Conservation (phyloP, 2,888 invertebrate genomes). For the Ditula angustiorana region DNA sequence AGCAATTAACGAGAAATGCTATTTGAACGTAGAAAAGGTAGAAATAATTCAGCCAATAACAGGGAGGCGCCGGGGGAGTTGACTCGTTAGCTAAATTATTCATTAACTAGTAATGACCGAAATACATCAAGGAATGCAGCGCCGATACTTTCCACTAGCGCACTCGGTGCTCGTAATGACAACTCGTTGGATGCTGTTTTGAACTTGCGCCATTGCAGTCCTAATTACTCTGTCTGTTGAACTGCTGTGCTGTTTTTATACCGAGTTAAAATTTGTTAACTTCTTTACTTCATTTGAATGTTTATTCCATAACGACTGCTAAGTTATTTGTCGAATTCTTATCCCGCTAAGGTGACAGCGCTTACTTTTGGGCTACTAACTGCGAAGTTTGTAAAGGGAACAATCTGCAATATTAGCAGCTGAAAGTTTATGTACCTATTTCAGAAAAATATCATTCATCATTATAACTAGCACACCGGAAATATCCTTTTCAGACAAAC, state of each 20-base stretch:
- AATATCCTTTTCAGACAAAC: too few relatives aligned
- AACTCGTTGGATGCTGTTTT: conserved; percentile 1
- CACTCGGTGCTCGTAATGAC: conserved; percentile 10
- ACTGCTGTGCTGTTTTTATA: not conserved
- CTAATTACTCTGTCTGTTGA: conserved; percentile 10
- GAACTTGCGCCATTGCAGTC: not conserved
- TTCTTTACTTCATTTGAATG: not conserved
- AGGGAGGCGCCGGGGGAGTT: conserved; percentile 57
- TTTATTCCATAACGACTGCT: too few relatives aligned
- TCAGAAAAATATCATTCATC: too few relatives aligned
- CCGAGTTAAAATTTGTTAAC: not conserved
- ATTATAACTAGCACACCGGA: too few relatives aligned
- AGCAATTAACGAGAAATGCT: conserved; percentile 83
- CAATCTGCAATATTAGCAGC: too few relatives aligned
- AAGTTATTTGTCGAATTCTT: too few relatives aligned
- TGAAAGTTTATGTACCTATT: too few relatives aligned
- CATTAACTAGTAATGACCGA: conserved; percentile 78
- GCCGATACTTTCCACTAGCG: conserved; percentile 37
- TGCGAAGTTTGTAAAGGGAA: too few relatives aligned
- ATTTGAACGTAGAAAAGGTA: conserved; percentile 80
- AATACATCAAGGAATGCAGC: conserved; percentile 62
- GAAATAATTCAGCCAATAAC: conserved; percentile 82
- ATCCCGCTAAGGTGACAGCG: too few relatives aligned
- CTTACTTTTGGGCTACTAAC: too few relatives aligned
- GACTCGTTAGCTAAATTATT: conserved; percentile 80